Conservation (phyloP, 2,113 vertebrate genomes). For the Gambusia holbrooki region DNA sequence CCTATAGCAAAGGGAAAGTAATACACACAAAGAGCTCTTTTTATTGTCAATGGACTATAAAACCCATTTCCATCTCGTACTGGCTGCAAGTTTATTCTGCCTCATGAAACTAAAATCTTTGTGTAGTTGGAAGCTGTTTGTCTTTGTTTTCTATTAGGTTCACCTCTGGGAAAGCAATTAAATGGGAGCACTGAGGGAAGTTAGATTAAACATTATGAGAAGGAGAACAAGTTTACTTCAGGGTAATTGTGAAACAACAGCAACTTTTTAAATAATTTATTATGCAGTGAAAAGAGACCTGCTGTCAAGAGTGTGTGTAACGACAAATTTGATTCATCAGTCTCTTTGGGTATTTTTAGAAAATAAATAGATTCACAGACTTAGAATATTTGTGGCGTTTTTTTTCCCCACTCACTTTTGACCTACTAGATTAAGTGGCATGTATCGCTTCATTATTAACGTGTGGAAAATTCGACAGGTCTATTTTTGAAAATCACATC, state of each 20-base stretch:
- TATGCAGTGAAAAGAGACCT: background rate
- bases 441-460: conserved; percentile 6
- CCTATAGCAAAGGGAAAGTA: background rate
- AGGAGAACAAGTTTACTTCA: conserved; percentile 7
- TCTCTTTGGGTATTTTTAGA: background rate
- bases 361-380: background rate
- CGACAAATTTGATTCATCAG: background rate
- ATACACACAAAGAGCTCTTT: conserved; percentile 13
- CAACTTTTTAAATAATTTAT: conserved; percentile 4
- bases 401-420: conserved; percentile 14
- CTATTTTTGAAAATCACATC: conserved; percentile 75
- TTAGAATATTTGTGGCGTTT: background rate
- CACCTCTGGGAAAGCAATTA: conserved; percentile 57
- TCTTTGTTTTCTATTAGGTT: conserved; percentile 59
- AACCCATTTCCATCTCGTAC: conserved; percentile 19
- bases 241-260: background rate
- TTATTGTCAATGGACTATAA: background rate
- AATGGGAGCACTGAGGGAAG: conserved; percentile 19
- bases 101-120: conserved; percentile 8
- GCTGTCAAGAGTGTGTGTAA: background rate
- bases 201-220: conserved; percentile 41
- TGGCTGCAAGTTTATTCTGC: conserved; percentile 25
- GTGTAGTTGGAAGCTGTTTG: conserved; percentile 43
- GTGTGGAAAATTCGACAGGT: conserved; percentile 62
- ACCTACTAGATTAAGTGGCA: conserved; percentile 5